These are phyloP conservation scores for Scaptomyza caliginosa DNA, from an alignment of 2,888 invertebrate species.

Conservation along the genomic window DNA sequence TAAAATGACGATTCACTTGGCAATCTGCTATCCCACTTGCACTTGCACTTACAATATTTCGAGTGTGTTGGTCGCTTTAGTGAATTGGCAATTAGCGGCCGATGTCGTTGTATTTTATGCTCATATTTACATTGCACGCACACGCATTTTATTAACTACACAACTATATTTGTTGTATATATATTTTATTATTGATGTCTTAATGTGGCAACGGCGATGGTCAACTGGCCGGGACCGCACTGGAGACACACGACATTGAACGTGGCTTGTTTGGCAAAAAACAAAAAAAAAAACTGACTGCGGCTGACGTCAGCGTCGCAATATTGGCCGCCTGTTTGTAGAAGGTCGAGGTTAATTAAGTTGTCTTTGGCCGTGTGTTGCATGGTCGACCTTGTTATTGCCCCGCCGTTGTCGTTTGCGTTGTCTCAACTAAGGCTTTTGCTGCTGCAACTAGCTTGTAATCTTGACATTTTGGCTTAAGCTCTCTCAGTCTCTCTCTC, in stretches of 20 bases:
- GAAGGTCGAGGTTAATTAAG: conserved; percentile 83
- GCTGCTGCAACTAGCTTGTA: conserved; percentile 37
- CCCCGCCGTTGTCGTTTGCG: conserved; percentile 12
- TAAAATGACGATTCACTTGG: conserved; percentile 1
- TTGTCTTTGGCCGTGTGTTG: conserved; percentile 75
- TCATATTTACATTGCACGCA: conserved; percentile 63
- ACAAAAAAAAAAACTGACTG: neutral
- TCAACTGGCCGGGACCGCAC: conserved; percentile 53
- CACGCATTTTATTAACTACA: conserved; percentile 69
- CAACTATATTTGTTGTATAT: neutral
- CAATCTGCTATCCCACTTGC: conserved; percentile 29
- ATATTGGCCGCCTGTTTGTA: conserved; percentile 42
- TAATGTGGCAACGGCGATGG: conserved; percentile 73
- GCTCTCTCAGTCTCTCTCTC: neutral
- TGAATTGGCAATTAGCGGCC: conserved; percentile 61
- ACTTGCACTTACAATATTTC: conserved; percentile 24
- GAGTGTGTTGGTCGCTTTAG: conserved; percentile 40
- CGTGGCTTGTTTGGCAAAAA: conserved; percentile 61
- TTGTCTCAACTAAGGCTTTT: conserved; percentile 3
- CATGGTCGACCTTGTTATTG: conserved; percentile 60
- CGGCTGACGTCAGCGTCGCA: conserved; percentile 66
- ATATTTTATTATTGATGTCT: conserved; percentile 68
- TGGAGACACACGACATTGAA: conserved; percentile 59
- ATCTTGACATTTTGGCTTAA: conserved; percentile 68
- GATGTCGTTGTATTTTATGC: conserved; percentile 26